A percentile compares a stretch with the other conserved stretches of the same genome.
Conservation (phyloP, 2,797 vertebrate species). For the Chaetodon trifasciatus region DNA sequence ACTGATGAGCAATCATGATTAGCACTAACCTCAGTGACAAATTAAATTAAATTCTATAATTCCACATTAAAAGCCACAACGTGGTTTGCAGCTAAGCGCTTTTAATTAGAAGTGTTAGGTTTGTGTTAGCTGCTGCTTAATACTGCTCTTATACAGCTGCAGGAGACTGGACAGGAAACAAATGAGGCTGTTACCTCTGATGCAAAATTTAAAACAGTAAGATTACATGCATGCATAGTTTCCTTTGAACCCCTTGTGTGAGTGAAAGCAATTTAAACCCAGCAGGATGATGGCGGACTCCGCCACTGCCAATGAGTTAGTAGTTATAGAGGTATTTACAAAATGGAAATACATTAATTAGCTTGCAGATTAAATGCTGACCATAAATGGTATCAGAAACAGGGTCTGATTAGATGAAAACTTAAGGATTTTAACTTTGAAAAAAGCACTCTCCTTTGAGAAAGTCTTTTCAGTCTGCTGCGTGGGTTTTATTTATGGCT, state of each 20-base stretch:
- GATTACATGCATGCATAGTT: background rate
- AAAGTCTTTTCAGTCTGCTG: slow-evolving; percentile 29
- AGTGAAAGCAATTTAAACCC: background rate
- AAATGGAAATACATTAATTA: background rate
- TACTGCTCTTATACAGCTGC: background rate
- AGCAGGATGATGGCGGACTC: background rate
- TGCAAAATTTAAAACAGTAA: background rate
- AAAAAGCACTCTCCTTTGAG: slow-evolving; percentile 29
- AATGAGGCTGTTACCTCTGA: background rate
- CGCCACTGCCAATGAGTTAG: background rate
- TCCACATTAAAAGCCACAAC: background rate
- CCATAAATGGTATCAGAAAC: background rate
- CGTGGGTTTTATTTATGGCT: slow-evolving; percentile 54
- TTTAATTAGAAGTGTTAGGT: background rate
- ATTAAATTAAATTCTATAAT: background rate
- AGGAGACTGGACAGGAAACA: background rate
- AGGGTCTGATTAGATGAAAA: slow-evolving; percentile 1
- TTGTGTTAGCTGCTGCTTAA: background rate
- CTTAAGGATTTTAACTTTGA: slow-evolving; percentile 50
- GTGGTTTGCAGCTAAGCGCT: background rate
- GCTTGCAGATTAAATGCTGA: background rate
- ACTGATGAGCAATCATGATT: background rate
- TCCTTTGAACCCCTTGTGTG: background rate
- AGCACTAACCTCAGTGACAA: background rate
- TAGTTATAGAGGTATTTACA: background rate